These are phyloP conservation scores for Nysson spinosus DNA, from an alignment of 2,888 invertebrate species.

Conservation along the genomic window DNA sequence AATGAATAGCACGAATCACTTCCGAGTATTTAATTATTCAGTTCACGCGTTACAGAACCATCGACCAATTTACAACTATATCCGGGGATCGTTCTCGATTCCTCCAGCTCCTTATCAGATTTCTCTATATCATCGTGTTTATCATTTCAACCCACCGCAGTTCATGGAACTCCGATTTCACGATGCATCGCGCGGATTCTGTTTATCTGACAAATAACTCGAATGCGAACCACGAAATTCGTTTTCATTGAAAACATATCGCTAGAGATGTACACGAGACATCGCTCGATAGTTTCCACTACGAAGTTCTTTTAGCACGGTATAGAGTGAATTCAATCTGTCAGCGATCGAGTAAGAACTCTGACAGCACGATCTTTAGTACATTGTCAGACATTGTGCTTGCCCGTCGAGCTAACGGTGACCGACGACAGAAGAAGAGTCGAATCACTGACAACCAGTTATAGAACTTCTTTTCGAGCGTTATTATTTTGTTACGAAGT, in stretches of 20 bases:
- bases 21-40: constrained; percentile 57
- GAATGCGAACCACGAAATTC: no score
- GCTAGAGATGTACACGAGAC: not conserved
- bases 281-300: not conserved
- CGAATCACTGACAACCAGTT: constrained; percentile 43
- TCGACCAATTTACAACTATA: constrained; percentile 32
- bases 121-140: not conserved
- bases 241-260: not conserved
- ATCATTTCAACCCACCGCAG: not conserved
- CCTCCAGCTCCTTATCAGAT: not conserved
- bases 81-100: constrained; percentile 23
- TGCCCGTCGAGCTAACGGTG: constrained; percentile 17
- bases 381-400: not conserved
- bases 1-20: constrained; percentile 52
- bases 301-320: not conserved
- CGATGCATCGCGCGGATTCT: no score
- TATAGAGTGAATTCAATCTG: constrained; percentile 23
- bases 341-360: constrained; percentile 21
- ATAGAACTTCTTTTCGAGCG: constrained; percentile 28
- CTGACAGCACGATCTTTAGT: constrained; percentile 21
- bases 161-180: no score
- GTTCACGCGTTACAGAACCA: constrained; percentile 41
- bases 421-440: constrained; percentile 23
- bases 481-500: constrained; percentile 15
- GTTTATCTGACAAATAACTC: no score